Percentiles rank a stretch among this genome's conserved stretches.
Evolutionary conservation across 2,888 invertebrate species (phyloP).

Genomic region (Salticus scenicus): DNA sequence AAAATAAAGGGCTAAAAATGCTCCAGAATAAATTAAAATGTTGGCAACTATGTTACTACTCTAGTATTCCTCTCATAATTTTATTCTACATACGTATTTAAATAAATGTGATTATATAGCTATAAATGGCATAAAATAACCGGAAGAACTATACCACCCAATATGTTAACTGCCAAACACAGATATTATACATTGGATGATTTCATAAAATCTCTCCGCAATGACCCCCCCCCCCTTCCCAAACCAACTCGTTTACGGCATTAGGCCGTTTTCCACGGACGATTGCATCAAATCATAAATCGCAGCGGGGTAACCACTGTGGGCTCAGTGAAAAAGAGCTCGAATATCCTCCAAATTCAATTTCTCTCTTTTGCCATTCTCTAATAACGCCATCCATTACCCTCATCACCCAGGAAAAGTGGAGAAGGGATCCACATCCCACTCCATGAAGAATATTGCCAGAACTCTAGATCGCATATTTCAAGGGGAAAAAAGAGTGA

Average conservation of each 20-base stretch:
- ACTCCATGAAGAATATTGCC: not conserved
- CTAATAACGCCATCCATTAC: constrained; percentile 19
- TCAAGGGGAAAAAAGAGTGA: not conserved
- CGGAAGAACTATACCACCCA: too few species aligned
- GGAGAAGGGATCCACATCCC: not conserved
- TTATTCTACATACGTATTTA: too few species aligned
- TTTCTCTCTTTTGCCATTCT: constrained; percentile 12
- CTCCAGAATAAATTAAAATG: too few species aligned
- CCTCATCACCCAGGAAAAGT: not conserved
- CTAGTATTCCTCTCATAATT: too few species aligned
- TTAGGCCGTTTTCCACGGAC: not conserved
- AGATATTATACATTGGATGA: too few species aligned
- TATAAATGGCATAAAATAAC: too few species aligned
- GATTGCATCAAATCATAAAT: not conserved
- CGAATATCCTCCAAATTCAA: not conserved
- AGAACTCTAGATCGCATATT: not conserved
- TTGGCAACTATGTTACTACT: too few species aligned
- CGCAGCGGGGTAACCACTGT: not conserved
- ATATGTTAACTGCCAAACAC: too few species aligned
- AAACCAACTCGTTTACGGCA: not conserved
- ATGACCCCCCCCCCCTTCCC: too few species aligned
- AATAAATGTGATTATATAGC: too few species aligned
- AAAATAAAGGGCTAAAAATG: too few species aligned
- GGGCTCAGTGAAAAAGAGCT: not conserved
- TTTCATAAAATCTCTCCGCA: too few species aligned